Evolutionary conservation across 1,140 invertebrate species (phyloP).

Genomic region (Drosophila hydei): DNA sequence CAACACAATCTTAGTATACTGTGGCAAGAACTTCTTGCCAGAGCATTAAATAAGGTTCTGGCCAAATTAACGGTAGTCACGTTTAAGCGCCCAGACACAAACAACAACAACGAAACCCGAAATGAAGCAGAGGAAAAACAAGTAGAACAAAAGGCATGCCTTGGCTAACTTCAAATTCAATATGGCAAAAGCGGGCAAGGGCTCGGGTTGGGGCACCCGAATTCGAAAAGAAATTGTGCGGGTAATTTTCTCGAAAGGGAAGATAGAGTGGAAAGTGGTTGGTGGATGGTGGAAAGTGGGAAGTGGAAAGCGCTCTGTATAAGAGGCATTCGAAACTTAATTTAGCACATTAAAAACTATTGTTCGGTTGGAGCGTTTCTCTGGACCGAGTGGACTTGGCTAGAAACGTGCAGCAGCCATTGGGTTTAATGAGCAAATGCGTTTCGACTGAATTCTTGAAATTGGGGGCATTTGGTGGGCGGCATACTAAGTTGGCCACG

Average conservation of each 20-base stretch:
- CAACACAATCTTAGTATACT: constrained; percentile 57
- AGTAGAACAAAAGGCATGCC: constrained; percentile 48
- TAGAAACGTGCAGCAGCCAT: constrained; percentile 56
- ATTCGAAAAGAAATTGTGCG: constrained; percentile 47
- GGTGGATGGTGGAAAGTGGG: background rate
- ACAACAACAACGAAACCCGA: constrained; percentile 24
- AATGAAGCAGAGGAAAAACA: too few species aligned
- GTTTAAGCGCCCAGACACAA: constrained; percentile 55
- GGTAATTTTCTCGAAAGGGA: constrained; percentile 47
- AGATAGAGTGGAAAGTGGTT: background rate
- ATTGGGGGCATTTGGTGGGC: constrained; percentile 44
- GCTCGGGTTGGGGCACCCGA: background rate
- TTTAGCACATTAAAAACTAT: constrained; percentile 78
- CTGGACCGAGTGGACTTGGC: constrained; percentile 13
- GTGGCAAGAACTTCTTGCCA: constrained; percentile 54
- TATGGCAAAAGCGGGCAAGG: constrained; percentile 47
- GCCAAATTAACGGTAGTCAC: constrained; percentile 79
- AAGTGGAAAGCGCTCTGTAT: constrained; percentile 2
- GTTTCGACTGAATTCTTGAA: constrained; percentile 31
- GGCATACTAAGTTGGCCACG: constrained; percentile 28
- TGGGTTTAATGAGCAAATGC: constrained; percentile 63
- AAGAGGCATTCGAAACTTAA: constrained; percentile 63
- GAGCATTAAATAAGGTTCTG: constrained; percentile 57
- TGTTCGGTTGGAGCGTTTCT: constrained; percentile 37
- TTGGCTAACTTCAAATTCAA: constrained; percentile 71